Percentiles rank a stretch among this genome's conserved stretches.
Evolutionary conservation across 2,113 vertebrate genomes (phyloP).

Genomic region (Diphyllodes magnificus): DNA sequence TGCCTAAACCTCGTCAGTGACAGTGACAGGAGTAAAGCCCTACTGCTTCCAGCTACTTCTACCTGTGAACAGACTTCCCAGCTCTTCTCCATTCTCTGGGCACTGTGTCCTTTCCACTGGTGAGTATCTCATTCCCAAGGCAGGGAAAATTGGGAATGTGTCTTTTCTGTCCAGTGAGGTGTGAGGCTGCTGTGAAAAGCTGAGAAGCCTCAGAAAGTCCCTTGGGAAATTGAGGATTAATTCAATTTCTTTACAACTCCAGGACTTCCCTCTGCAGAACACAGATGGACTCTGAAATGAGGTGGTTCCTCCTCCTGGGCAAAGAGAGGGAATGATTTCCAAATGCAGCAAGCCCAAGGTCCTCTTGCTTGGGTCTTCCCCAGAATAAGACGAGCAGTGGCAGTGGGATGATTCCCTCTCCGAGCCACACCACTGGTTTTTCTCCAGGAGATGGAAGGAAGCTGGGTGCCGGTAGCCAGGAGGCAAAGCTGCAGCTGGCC

Average conservation of each 20-base stretch:
- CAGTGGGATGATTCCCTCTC: not conserved
- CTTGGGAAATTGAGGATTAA: not conserved
- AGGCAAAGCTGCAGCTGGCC: slow-evolving; percentile 21
- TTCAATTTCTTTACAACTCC: not conserved
- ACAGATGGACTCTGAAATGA: not conserved
- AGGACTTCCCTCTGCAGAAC: not conserved
- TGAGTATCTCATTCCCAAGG: not conserved
- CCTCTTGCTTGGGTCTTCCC: not conserved
- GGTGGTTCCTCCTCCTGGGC: not conserved
- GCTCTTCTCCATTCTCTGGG: not conserved
- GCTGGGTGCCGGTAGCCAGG: not conserved
- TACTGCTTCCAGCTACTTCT: not conserved
- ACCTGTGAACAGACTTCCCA: not conserved
- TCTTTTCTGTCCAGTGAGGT: accelerated
- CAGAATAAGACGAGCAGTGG: accelerated
- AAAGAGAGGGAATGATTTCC: not conserved
- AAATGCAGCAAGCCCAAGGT: not conserved
- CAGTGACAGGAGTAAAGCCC: not conserved
- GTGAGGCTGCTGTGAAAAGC: not conserved
- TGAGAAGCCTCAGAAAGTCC: not conserved
- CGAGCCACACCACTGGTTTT: accelerated
- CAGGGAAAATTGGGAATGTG: not conserved
- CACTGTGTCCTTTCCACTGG: not conserved
- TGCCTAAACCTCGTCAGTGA: not conserved
- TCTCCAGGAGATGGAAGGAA: not conserved